A percentile compares a stretch with the other conserved stretches of the same genome.
phyloP scores from a whole-genome alignment of 2,113 vertebrate species.

The Psittacula cyanocephala region DNA sequence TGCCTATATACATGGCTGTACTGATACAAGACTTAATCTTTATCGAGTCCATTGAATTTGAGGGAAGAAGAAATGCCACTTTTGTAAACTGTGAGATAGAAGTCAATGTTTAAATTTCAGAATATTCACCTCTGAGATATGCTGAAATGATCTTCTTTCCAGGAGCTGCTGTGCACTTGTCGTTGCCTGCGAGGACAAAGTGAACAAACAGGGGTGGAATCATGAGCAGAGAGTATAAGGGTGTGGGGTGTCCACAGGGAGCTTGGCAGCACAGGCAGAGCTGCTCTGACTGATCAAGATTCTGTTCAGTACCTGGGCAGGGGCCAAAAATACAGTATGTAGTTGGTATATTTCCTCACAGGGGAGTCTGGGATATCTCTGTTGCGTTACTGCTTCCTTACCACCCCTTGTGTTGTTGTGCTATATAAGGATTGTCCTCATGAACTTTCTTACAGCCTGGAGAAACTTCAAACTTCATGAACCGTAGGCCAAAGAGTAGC shows the following conservation, averaged over 20 bases:
- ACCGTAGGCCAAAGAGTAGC: not conserved
- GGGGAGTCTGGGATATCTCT: not conserved
- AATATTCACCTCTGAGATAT: not conserved
- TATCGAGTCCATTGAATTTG: not conserved
- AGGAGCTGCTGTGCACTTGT: not conserved
- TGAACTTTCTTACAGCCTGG: not conserved
- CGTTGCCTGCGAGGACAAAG: not conserved
- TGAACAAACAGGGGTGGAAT: not conserved
- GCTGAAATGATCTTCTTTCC: not conserved
- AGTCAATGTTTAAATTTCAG: not conserved
- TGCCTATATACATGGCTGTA: not conserved
- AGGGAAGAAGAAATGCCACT: not conserved
- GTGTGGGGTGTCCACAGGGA: not conserved
- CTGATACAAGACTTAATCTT: not conserved
- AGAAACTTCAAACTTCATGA: not conserved
- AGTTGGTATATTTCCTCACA: not conserved
- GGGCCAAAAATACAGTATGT: not conserved
- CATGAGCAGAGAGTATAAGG: not conserved
- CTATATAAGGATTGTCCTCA: not conserved
- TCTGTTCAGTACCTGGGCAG: not conserved
- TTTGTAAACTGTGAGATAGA: not conserved
- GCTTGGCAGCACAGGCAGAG: not conserved
- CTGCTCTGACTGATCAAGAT: rapidly evolving
- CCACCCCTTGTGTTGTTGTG: not conserved
- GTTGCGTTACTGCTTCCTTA: not conserved